Percentiles rank a stretch among this genome's conserved stretches.
These are phyloP conservation scores for Nansenia antarctica DNA, from an alignment of 2,113 vertebrate genomes.

Conservation along the genomic window DNA sequence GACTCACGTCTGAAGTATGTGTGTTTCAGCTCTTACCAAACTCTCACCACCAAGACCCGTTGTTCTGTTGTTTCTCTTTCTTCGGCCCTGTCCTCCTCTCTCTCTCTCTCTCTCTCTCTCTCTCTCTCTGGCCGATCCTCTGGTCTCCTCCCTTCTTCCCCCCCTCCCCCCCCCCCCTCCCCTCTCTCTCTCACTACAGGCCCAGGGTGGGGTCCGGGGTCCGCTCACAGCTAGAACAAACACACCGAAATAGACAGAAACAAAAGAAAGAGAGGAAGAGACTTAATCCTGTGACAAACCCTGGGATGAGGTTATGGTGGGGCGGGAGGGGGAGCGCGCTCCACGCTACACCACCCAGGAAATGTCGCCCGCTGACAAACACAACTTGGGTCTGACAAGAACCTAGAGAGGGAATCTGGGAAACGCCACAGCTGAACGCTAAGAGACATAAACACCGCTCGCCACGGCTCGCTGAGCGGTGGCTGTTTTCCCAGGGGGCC, in stretches of 20 bases:
- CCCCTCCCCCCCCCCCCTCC: not conserved
- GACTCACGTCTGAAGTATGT: not conserved
- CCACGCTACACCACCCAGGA: too few relatives aligned
- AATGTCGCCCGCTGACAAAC: too few relatives aligned
- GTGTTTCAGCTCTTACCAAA: slow-evolving; percentile 2
- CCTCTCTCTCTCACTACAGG: slow-evolving; percentile 24
- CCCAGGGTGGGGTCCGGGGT: not conserved
- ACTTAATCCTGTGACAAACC: not conserved
- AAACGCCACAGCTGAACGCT: slow-evolving; percentile 30
- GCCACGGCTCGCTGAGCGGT: slow-evolving; percentile 37
- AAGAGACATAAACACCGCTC: slow-evolving; percentile 37
- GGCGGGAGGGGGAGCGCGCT: too few relatives aligned
- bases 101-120: not conserved
- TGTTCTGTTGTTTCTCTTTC: too few relatives aligned
- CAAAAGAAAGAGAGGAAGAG: slow-evolving; percentile 49
- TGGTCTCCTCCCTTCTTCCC: not conserved
- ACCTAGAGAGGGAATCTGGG: slow-evolving; percentile 15
- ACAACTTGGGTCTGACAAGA: not conserved
- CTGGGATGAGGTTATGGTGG: too few relatives aligned
- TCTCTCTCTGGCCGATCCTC: not conserved
- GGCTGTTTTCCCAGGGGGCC: slow-evolving; percentile 32
- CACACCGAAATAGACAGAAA: slow-evolving; percentile 62
- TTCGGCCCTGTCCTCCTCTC: too few relatives aligned
- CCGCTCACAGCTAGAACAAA: slow-evolving; percentile 53
- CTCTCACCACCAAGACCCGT: too few relatives aligned